Base-by-base conservation (phyloP, 2,888 invertebrate genomes). In the Heteromurus nitidus region DNA sequence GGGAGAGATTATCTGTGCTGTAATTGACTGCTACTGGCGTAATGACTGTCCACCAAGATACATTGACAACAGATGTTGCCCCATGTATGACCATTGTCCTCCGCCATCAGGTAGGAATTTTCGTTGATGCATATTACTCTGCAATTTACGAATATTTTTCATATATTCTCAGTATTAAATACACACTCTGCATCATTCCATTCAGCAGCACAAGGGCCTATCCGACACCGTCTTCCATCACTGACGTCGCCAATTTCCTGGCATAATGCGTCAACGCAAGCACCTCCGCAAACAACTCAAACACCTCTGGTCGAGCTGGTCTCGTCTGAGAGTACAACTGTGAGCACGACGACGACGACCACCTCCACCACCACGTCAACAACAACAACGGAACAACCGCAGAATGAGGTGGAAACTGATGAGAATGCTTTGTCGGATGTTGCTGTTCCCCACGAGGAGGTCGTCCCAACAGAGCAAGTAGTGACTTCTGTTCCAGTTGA, bases 21-120 rank as follows among this genome's bases (percentile, higher is more conserved):
- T 93, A 82, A 93, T 95, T 85, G 93, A 93, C 69, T 95, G 95
- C 90, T 94, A 93, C 90, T 92, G 92, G 86, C 91, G 95, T 70
- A 92, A 93, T 85, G 95, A 95, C 90, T 95, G 95, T 89, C 91
- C 92, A 88, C 94, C 94, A 44, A 91, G 93, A 83, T 92, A 92
- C 85, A 93, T 94, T 86, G 91, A 92, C 13, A 94, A 94, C 67
- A 92, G 93, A 88, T 95, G 95, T 90, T 95, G 95, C 88, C 95
- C 95, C 0, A 93, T 93, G 88, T 95, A 94, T 89, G 94, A 94
- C 88, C 93, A 95, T 90, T 95, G 95, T 88, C 94, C 94, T 47
- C 92, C 93, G 2, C 83, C 86, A 44, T 36, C 77, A 67, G 87
- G 86, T 86, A 74, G n/a, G n/a, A n/a, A n/a, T n/a, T n/a, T n/a